Evolutionary conservation across 2,888 invertebrate species (phyloP).

Genomic region (Endomychus coccineus): DNA sequence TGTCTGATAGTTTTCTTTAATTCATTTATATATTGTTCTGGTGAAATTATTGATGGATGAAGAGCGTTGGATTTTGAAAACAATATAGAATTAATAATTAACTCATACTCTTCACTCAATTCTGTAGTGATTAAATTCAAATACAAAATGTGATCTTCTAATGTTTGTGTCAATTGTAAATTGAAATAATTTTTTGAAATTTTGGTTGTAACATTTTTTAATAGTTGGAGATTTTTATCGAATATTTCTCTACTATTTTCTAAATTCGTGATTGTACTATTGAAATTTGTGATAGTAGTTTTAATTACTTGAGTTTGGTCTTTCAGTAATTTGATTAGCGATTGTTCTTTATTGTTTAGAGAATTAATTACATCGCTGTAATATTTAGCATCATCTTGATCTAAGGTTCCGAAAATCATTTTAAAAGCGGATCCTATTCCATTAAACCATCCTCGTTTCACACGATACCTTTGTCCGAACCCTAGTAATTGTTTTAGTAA

Average conservation of each 20-base stretch:
- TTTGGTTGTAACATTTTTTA: constrained; percentile 3
- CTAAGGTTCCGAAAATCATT: constrained; percentile 17
- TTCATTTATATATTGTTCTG: too few species aligned
- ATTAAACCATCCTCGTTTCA: constrained; percentile 18
- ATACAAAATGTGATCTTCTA: constrained; percentile 5
- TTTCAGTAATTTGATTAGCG: constrained; percentile 14
- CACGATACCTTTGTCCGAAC: not conserved
- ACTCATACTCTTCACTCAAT: constrained; percentile 8
- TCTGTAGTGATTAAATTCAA: constrained; percentile 5
- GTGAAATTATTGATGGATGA: too few species aligned
- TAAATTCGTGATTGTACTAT: constrained; percentile 11
- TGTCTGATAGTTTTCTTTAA: too few species aligned
- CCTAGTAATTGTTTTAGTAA: not conserved
- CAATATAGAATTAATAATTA: too few species aligned
- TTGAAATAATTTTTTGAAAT: constrained; percentile 2
- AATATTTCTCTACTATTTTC: constrained; percentile 2
- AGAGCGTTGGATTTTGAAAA: too few species aligned
- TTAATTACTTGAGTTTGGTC: constrained; percentile 19
- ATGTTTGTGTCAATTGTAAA: not conserved
- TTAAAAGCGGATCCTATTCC: constrained; percentile 18
- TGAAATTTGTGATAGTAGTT: constrained; percentile 19
- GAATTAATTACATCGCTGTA: constrained; percentile 10
- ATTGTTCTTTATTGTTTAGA: constrained; percentile 12
- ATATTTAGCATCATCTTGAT: constrained; percentile 14
- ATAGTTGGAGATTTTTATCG: not conserved